Conservation (phyloP, 2,888 invertebrate species). For the Eulithis prunata region DNA sequence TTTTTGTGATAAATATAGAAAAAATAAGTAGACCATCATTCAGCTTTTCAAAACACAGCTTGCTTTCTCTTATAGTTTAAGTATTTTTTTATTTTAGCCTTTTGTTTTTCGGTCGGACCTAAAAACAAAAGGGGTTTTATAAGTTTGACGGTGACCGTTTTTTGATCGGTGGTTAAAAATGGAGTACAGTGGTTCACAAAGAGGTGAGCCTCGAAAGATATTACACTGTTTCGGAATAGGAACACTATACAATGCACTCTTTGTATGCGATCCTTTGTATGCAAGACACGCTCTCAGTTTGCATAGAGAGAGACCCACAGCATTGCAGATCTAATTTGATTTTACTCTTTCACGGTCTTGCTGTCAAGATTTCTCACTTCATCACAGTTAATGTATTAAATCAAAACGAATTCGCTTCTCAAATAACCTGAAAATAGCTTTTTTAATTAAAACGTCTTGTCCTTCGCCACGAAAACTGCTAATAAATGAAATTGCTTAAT, state of each 20-base stretch:
- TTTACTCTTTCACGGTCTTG: not conserved
- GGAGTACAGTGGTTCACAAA: too few relatives aligned
- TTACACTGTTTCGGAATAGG: too few relatives aligned
- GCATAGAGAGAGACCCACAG: slow-evolving; percentile 27
- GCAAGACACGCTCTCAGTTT: slow-evolving; percentile 40
- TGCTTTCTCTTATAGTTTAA: too few relatives aligned
- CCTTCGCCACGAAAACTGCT: not conserved
- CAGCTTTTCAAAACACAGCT: not conserved
- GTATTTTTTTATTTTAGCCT: too few relatives aligned
- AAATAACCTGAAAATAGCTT: slow-evolving; percentile 23
- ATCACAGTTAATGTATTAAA: slow-evolving; percentile 8
- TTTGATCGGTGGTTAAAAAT: too few relatives aligned
- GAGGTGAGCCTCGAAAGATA: too few relatives aligned
- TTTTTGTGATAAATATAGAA: too few relatives aligned
- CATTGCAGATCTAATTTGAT: slow-evolving; percentile 33
- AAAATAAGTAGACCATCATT: not conserved
- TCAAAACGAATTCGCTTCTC: slow-evolving; percentile 11
- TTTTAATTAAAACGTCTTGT: slow-evolving; percentile 27
- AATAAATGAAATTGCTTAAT: slow-evolving; percentile 14
- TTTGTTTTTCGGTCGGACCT: too few relatives aligned
- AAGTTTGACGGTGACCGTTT: too few relatives aligned
- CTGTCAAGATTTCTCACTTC: slow-evolving; percentile 21
- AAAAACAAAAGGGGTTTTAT: too few relatives aligned
- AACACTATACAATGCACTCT: not conserved
- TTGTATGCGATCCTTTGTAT: slow-evolving; percentile 20